Base-by-base conservation (phyloP, 2,888 invertebrate genomes). In the Chrysotoxum bicinctum region DNA sequence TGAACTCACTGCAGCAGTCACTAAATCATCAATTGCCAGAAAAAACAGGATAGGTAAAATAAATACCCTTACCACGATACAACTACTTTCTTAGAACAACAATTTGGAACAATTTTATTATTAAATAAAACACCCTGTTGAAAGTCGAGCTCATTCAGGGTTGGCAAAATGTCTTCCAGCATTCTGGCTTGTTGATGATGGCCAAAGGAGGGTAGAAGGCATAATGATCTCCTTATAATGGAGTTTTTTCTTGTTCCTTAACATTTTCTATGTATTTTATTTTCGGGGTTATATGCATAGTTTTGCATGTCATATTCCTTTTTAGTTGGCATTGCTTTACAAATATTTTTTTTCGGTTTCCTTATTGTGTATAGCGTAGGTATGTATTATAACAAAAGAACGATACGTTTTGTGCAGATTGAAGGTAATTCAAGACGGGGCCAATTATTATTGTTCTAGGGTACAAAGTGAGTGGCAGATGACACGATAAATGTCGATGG, bases 401-500 rank as follows among this genome's bases (percentile, higher is more conserved):
- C 77, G 85, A 85, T 81, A 85, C 85, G 80, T 84, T 68, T 76
- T 72, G 58, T 72, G 68, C 79, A 80, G 84, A 76, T 75, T 76
- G 66, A 48, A 66, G 66, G 84, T 84, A 84, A 84, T 48, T 68
- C 72, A 80, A 84, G 84, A 84, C 75, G 70, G 45, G 30, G 54
- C 77, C 80, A 84, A 84, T 84, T 58, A 43, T 64, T 64, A 45
- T 64, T 84, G 84, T 83, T 75, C 43, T 52, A 48, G 12, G 37
- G 26, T 16, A 62, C 16, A 62, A 50, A 78, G 64, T 58, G 58
- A 69, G 84, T 84, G 75, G 84, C 84, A 84, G 84, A 84, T 84
- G 84, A 84, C 84, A 84, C 84, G 84, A 84, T 84, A 80, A 66
- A 84, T 45, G 80, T 84, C 84, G 80, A 84, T 80, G 80, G 70